Conservation (phyloP, 2,797 vertebrate genomes). For the Esox lucius region DNA sequence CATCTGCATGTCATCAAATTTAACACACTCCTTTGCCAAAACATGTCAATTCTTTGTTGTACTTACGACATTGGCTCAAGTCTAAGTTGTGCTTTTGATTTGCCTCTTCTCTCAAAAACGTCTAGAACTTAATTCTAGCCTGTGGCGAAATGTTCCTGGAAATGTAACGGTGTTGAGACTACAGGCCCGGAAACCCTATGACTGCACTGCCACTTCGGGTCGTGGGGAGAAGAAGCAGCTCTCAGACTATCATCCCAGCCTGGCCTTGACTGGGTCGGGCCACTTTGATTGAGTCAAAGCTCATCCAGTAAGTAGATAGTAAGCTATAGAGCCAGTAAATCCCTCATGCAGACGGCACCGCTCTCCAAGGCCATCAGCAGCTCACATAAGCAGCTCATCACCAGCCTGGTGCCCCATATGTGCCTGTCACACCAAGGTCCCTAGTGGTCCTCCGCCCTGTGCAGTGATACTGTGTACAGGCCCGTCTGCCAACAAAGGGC, state of each 20-base stretch:
- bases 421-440: slow-evolving; percentile 71
- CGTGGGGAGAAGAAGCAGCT: background rate
- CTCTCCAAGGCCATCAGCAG: slow-evolving; percentile 62
- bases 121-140: no score
- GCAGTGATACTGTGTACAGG: slow-evolving; percentile 67
- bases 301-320: background rate
- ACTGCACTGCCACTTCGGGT: background rate
- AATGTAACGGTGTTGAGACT: no score
- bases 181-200: background rate
- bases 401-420: slow-evolving; percentile 77
- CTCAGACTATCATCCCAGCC: background rate
- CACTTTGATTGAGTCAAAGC: slow-evolving; percentile 1
- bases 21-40: no score
- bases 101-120: no score
- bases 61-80: no score
- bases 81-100: no score
- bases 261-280: background rate
- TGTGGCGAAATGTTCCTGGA: no score
- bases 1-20: no score
- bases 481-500: slow-evolving; percentile 66
- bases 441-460: slow-evolving; percentile 65
- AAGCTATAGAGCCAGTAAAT: slow-evolving; percentile 41
- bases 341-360: slow-evolving; percentile 44
- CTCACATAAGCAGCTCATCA: slow-evolving; percentile 72
- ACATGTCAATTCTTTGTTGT: no score